Conservation (phyloP, 2,797 vertebrate genomes). For the Rhinella marina region DNA sequence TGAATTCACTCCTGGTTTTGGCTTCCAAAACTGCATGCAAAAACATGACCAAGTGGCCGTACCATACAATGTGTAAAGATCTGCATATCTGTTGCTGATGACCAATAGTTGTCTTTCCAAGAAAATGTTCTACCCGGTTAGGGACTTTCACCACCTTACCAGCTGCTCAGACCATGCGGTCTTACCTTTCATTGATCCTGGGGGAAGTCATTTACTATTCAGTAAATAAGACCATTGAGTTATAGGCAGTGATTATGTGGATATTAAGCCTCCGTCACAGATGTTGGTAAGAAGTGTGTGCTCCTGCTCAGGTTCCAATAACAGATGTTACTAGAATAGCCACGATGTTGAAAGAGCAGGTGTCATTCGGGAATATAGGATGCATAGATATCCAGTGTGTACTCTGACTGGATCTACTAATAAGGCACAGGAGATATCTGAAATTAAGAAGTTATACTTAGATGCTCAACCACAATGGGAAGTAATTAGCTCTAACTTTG, state of each 20-base stretch:
- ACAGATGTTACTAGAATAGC: conserved; percentile 23
- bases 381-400: background rate
- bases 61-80: background rate
- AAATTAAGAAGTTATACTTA: background rate
- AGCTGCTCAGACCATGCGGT: background rate
- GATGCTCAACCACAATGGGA: background rate
- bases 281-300: background rate
- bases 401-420: background rate
- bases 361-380: background rate
- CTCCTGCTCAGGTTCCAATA: conserved; percentile 3
- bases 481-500: background rate
- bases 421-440: conserved; percentile 7
- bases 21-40: too few relatives aligned
- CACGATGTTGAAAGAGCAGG: background rate
- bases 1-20: too few relatives aligned
- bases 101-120: background rate
- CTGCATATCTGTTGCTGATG: background rate
- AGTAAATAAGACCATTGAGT: background rate
- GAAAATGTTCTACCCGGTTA: background rate
- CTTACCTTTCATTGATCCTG: background rate
- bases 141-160: background rate
- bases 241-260: background rate
- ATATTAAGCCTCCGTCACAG: background rate
- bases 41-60: too few relatives aligned
- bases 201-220: conserved; percentile 1